Percentiles rank a stretch among this genome's conserved stretches.
Conservation (phyloP, 1,140 invertebrate genomes). For the Proctacanthus coquilletti region DNA sequence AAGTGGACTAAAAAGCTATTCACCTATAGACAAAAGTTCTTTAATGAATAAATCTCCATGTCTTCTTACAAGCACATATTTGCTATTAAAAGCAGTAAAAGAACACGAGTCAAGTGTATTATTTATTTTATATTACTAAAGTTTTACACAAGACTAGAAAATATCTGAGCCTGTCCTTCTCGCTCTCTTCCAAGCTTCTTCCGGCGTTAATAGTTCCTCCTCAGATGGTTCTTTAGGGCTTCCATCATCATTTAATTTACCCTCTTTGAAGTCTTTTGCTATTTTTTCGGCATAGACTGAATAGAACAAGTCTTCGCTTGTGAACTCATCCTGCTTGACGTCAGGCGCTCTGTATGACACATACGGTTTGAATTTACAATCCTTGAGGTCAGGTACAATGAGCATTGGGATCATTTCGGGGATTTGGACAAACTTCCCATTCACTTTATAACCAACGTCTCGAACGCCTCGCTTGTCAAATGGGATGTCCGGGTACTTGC, state of each 20-base stretch:
- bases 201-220: slow-evolving; percentile 50
- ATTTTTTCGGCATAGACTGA: slow-evolving; percentile 71
- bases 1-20: slow-evolving; percentile 26
- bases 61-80: too few relatives aligned
- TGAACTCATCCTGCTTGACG: slow-evolving; percentile 62
- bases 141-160: slow-evolving; percentile 39
- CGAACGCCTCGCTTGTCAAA: slow-evolving; percentile 50
- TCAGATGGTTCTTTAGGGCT: slow-evolving; percentile 50
- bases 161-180: slow-evolving; percentile 63
- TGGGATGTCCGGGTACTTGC: slow-evolving; percentile 41
- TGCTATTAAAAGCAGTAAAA: too few relatives aligned
- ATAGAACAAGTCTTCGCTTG: slow-evolving; percentile 70
- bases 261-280: slow-evolving; percentile 53
- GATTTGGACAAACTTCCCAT: slow-evolving; percentile 44
- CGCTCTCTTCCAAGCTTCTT: slow-evolving; percentile 51
- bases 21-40: slow-evolving; percentile 24
- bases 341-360: slow-evolving; percentile 71
- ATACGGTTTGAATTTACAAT: slow-evolving; percentile 76
- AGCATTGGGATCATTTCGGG: slow-evolving; percentile 88
- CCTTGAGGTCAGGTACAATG: slow-evolving; percentile 76
- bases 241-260: slow-evolving; percentile 52
- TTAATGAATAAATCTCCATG: slow-evolving; percentile 9
- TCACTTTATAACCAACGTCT: slow-evolving; percentile 37
- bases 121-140: too few relatives aligned
- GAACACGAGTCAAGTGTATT: too few relatives aligned